Percentiles rank a stretch among this genome's conserved stretches.
Evolutionary conservation across 2,888 invertebrate species (phyloP).

Genomic region (Hanleya hanleyi): DNA sequence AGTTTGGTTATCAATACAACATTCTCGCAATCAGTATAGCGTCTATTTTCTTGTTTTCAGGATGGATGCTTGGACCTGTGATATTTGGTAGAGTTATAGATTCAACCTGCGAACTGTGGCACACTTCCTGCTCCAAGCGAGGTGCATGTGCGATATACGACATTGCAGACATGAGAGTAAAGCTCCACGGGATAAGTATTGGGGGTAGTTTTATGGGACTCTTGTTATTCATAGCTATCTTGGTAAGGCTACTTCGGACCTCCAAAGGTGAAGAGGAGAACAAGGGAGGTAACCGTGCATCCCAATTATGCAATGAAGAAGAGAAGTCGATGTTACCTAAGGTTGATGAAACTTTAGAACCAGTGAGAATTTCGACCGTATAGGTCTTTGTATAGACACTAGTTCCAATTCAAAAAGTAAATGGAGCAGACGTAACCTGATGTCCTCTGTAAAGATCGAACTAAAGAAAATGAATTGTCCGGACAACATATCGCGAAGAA

Average conservation of each 20-base stretch:
- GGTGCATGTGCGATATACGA: background rate
- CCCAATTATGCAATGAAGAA: too few relatives aligned
- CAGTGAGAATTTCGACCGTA: too few relatives aligned
- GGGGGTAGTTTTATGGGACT: background rate
- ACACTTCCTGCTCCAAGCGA: background rate
- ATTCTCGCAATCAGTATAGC: background rate
- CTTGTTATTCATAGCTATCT: background rate
- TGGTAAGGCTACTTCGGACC: background rate
- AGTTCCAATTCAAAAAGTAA: too few relatives aligned
- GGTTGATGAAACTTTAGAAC: too few relatives aligned
- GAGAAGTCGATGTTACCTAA: too few relatives aligned
- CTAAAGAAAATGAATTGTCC: too few relatives aligned
- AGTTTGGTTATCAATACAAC: too few relatives aligned
- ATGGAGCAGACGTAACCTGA: too few relatives aligned
- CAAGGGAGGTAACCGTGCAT: background rate
- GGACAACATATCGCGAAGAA: too few relatives aligned
- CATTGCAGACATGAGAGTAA: background rate
- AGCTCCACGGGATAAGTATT: background rate
- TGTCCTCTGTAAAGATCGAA: too few relatives aligned
- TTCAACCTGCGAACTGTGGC: background rate
- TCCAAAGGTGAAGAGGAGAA: background rate
- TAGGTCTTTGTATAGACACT: too few relatives aligned
- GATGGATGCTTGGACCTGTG: background rate
- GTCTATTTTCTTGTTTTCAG: background rate
- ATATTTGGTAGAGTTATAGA: background rate